These are phyloP conservation scores for Hipposideros larvatus DNA, from an alignment of 2,797 vertebrate species.

Conservation along the genomic window DNA sequence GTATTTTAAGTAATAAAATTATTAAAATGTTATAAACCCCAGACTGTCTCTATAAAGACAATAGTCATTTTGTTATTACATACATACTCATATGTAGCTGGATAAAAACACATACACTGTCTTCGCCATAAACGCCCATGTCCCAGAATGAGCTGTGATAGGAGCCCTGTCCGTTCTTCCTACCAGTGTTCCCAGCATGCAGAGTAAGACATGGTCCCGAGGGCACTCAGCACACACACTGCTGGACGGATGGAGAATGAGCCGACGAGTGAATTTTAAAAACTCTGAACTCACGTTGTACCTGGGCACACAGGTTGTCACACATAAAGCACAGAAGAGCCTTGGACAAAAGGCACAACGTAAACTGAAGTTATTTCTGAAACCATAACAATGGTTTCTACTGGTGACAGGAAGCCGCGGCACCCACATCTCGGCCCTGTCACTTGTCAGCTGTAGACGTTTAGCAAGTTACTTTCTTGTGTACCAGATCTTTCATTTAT, in stretches of 20 bases:
- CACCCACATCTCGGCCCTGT: neutral
- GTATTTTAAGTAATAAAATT: neutral
- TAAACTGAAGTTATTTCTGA: neutral
- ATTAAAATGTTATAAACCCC: neutral
- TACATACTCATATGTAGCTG: rapidly evolving
- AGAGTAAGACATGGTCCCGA: neutral
- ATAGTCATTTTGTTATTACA: neutral
- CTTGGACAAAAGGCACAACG: neutral
- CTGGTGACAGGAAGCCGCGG: neutral
- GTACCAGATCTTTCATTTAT: neutral
- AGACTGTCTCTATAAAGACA: neutral
- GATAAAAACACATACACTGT: too few relatives aligned
- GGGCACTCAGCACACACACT: too few relatives aligned
- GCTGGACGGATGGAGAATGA: rapidly evolving
- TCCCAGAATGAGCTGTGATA: rapidly evolving
- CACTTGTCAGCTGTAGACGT: rapidly evolving
- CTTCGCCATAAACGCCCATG: rapidly evolving
- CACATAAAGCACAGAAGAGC: neutral
- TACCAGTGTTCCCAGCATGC: rapidly evolving
- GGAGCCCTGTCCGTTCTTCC: too few relatives aligned
- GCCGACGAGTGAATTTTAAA: neutral
- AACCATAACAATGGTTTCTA: neutral
- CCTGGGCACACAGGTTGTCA: neutral
- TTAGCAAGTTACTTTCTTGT: neutral
- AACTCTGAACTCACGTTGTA: too few relatives aligned